Percentiles rank a stretch among this genome's conserved stretches.
phyloP scores from a whole-genome alignment of 2,797 vertebrate genomes.

The Lepilemur septentrionalis region DNA sequence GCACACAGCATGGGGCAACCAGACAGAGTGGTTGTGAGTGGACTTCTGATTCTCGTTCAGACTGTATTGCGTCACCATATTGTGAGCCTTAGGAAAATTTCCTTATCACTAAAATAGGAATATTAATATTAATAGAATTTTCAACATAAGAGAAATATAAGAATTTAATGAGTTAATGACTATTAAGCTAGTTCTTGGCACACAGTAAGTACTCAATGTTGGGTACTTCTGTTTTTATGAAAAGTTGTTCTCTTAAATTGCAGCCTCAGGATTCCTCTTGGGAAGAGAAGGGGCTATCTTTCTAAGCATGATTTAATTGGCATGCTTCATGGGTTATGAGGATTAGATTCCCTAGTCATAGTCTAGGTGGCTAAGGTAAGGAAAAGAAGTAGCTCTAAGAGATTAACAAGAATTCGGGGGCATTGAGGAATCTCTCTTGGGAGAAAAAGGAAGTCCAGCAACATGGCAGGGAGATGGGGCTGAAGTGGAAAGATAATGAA shows the following conservation, averaged over 20 bases:
- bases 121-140: background rate
- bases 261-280: background rate
- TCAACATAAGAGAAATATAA: background rate
- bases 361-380: background rate
- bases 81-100: background rate
- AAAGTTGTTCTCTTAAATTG: background rate
- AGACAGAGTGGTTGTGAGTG: background rate
- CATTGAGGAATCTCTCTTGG: background rate
- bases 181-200: background rate
- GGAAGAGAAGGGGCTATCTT: background rate
- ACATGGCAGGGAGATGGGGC: background rate
- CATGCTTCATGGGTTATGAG: background rate
- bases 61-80: background rate
- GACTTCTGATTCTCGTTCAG: background rate
- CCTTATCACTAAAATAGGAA: background rate
- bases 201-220: background rate
- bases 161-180: background rate
- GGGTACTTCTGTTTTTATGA: background rate
- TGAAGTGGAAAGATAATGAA: background rate
- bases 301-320: background rate
- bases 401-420: background rate
- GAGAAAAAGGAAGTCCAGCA: background rate
- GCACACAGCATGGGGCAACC: accelerated
- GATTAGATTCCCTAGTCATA: background rate
- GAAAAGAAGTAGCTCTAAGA: background rate